Percentiles rank a stretch among this genome's conserved stretches.
Evolutionary conservation across 2,888 invertebrate species (phyloP).

Genomic region (Luffia ferchaultella): DNA sequence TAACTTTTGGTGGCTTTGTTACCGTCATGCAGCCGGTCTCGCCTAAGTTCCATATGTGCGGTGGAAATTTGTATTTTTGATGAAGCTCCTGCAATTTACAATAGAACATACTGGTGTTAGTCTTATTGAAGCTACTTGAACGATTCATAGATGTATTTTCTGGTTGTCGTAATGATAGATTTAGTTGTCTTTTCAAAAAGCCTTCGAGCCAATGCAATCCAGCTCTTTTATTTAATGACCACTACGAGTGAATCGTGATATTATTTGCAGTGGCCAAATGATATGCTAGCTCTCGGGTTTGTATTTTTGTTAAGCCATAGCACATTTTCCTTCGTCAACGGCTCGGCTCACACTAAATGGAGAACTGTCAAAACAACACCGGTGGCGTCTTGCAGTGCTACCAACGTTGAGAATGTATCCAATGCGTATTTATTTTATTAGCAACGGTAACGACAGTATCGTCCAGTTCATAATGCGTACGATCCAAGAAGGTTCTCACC

Average conservation of each 20-base stretch:
- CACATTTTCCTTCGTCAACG: neutral
- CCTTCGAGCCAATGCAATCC: conserved; percentile 1
- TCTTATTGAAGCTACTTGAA: conserved; percentile 12
- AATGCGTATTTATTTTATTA: neutral
- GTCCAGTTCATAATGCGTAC: neutral
- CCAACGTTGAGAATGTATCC: neutral
- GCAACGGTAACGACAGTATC: neutral
- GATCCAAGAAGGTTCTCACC: neutral
- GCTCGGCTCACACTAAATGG: neutral
- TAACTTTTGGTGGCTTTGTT: conserved; percentile 8
- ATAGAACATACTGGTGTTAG: conserved; percentile 10
- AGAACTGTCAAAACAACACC: neutral
- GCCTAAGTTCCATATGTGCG: conserved; percentile 9
- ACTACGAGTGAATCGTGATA: neutral
- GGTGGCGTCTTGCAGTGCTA: neutral
- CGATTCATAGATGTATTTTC: conserved; percentile 5
- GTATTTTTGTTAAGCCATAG: neutral
- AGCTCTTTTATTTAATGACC: neutral
- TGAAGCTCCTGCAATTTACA: conserved; percentile 9
- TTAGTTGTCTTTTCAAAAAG: neutral
- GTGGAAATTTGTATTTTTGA: conserved; percentile 4
- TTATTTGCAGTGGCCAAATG: neutral
- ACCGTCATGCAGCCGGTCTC: conserved; percentile 10
- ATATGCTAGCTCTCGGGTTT: neutral
- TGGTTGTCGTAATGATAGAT: neutral